A percentile compares a stretch with the other conserved stretches of the same genome.
phyloP scores from a whole-genome alignment of 2,888 invertebrate genomes.

The Darwinula stevensoni region DNA sequence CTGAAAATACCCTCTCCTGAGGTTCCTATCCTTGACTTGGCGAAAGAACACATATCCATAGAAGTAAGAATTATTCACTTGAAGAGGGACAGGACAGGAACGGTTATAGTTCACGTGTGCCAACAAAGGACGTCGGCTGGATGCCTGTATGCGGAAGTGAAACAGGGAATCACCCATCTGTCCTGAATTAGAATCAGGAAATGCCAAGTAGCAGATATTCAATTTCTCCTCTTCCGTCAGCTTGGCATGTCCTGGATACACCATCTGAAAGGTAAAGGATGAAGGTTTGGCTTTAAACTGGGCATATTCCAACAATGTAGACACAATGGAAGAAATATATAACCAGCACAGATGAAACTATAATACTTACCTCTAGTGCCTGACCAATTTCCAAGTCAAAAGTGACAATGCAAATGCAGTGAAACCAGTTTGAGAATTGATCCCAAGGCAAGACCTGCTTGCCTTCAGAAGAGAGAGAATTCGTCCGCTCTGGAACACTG shows the following conservation, averaged over 20 bases:
- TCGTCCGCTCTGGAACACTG: no score
- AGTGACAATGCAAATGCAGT: slow-evolving; percentile 90
- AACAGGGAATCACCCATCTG: slow-evolving; percentile 97
- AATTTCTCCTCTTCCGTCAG: slow-evolving; percentile 58
- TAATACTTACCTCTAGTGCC: slow-evolving; percentile 48
- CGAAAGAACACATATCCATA: slow-evolving; percentile 97
- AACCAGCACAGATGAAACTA: slow-evolving; percentile 3
- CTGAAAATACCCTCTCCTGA: slow-evolving; percentile 93
- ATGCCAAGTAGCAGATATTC: slow-evolving; percentile 88
- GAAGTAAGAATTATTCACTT: slow-evolving; percentile 55
- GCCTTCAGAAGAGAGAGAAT: no score
- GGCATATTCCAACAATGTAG: no score
- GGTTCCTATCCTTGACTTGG: slow-evolving; percentile 65
- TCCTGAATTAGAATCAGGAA: slow-evolving; percentile 96
- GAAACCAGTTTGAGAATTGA: slow-evolving; percentile 51
- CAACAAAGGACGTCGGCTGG: slow-evolving; percentile 15
- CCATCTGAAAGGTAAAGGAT: slow-evolving; percentile 23
- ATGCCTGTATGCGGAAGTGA: slow-evolving; percentile 59
- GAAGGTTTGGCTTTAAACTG: not conserved
- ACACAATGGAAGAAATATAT: no score
- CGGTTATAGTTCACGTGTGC: not conserved
- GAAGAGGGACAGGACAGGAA: slow-evolving; percentile 36
- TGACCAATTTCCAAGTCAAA: slow-evolving; percentile 97
- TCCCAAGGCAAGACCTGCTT: slow-evolving; percentile 1
- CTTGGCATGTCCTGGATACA: slow-evolving; percentile 47